phyloP scores from a whole-genome alignment of 2,797 vertebrate species.

The Pithecia hirsuta region DNA sequence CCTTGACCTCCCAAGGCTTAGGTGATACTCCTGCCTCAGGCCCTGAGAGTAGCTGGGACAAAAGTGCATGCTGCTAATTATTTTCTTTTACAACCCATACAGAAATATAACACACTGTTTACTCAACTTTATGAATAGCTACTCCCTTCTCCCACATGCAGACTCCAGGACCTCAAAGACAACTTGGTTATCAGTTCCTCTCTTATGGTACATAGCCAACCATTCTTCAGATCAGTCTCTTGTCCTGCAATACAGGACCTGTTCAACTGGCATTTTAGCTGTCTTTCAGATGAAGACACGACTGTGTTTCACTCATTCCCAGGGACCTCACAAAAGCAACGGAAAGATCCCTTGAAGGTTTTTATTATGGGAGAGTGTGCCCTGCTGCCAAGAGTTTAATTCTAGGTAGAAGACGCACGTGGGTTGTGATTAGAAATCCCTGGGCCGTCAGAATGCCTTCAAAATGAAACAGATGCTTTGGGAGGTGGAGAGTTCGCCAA shows the following conservation, averaged over 20 bases:
- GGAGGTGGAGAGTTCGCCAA: background rate
- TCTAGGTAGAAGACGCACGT: background rate
- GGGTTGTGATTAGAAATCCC: background rate
- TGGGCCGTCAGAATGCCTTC: background rate
- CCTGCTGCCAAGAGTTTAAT: background rate
- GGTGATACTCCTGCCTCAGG: background rate
- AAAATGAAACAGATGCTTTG: background rate
- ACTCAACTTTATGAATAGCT: background rate
- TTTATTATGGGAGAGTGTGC: background rate
- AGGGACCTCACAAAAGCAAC: background rate
- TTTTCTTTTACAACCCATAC: background rate
- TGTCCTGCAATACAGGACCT: background rate
- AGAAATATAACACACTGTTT: background rate
- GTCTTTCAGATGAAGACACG: background rate
- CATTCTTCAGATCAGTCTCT: background rate
- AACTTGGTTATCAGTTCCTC: background rate
- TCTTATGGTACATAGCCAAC: background rate
- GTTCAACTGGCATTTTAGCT: background rate
- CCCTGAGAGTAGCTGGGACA: background rate
- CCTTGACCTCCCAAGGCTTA: background rate
- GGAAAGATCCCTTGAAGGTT: background rate
- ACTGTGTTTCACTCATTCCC: background rate
- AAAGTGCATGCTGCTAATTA: background rate
- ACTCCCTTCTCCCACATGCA: background rate
- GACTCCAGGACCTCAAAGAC: background rate